These are phyloP conservation scores for Arge pagana DNA, from an alignment of 2,888 invertebrate genomes.

Conservation along the genomic window DNA sequence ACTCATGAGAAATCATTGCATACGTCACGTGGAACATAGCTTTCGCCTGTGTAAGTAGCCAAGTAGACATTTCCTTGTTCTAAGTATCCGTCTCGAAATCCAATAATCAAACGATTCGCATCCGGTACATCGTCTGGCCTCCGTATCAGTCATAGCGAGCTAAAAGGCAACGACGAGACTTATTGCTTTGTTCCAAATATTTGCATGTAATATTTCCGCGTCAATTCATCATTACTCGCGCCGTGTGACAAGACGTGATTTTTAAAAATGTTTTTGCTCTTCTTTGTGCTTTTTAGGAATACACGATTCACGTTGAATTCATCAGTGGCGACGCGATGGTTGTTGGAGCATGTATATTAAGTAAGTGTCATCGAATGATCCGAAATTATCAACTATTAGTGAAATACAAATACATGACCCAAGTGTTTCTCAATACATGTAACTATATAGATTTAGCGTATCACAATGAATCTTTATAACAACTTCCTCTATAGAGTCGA, in stretches of 20 bases:
- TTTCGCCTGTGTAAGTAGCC: no score
- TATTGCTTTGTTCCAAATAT: slow-evolving; percentile 2
- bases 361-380: background rate
- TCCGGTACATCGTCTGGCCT: slow-evolving; percentile 6
- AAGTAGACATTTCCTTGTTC: background rate
- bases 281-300: slow-evolving; percentile 28
- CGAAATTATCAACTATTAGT: no score
- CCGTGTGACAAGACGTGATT: background rate
- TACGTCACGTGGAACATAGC: no score
- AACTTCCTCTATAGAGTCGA: background rate
- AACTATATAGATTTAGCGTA: slow-evolving; percentile 34
- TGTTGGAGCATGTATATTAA: slow-evolving; percentile 3
- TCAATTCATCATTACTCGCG: background rate
- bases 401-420: slow-evolving; percentile 1
- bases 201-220: slow-evolving; percentile 4
- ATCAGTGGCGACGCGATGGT: slow-evolving; percentile 6
- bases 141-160: slow-evolving; percentile 30
- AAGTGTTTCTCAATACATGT: background rate
- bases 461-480: slow-evolving; percentile 40
- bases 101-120: slow-evolving; percentile 16
- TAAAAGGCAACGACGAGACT: slow-evolving; percentile 28
- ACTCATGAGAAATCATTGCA: no score
- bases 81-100: background rate
- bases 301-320: slow-evolving; percentile 26
- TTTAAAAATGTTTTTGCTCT: slow-evolving; percentile 4